phyloP scores from a whole-genome alignment of 2,888 invertebrate genomes.

The Pegoplata infirma region DNA sequence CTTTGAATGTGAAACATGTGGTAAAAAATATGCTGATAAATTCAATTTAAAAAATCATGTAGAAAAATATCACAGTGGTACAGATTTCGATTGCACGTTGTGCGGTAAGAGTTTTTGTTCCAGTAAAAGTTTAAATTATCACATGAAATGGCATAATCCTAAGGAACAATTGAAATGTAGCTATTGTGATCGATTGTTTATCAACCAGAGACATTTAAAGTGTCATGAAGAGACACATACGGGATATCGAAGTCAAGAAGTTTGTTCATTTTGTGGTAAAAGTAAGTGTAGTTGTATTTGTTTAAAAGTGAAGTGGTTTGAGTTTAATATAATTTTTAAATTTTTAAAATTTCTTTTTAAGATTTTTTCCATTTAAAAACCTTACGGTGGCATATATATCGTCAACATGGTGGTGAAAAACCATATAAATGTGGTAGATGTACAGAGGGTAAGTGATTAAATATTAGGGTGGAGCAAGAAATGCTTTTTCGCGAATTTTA shows the following conservation, averaged over 20 bases:
- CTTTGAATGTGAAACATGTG: constrained; percentile 70
- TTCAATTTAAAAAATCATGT: constrained; percentile 72
- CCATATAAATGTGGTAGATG: constrained; percentile 65
- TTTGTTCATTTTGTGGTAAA: constrained; percentile 73
- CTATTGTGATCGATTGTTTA: constrained; percentile 73
- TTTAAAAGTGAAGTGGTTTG: not conserved
- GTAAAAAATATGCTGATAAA: constrained; percentile 73
- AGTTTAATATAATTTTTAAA: not conserved
- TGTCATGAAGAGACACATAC: constrained; percentile 72
- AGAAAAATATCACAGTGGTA: constrained; percentile 73
- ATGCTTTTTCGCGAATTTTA: too few species aligned
- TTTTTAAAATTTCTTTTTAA: constrained; percentile 28
- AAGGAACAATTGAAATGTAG: constrained; percentile 70
- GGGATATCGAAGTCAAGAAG: constrained; percentile 69
- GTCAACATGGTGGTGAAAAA: constrained; percentile 65
- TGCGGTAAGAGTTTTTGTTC: constrained; percentile 74
- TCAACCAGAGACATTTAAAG: constrained; percentile 72
- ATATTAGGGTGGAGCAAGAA: too few species aligned
- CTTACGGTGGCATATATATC: constrained; percentile 65
- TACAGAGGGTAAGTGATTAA: constrained; percentile 61
- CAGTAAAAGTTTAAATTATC: constrained; percentile 73
- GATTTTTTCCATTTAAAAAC: constrained; percentile 66
- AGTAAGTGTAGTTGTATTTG: constrained; percentile 63
- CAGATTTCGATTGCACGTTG: constrained; percentile 71
- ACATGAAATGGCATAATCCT: constrained; percentile 74